Evolutionary conservation across 2,113 vertebrate species (phyloP).

Genomic region (Ptyas mucosa): DNA sequence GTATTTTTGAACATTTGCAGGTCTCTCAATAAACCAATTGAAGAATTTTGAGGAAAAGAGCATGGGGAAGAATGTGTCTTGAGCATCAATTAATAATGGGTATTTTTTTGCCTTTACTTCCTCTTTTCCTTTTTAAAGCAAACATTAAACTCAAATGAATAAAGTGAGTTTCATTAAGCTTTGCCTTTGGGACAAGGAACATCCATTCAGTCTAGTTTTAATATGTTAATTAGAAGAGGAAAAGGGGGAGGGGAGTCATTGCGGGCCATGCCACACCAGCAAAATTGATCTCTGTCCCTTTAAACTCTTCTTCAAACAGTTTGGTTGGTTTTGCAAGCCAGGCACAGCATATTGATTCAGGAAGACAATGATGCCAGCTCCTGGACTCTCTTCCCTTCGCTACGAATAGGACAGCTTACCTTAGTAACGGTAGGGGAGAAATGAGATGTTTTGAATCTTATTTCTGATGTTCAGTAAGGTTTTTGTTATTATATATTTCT

Average conservation of each 20-base stretch:
- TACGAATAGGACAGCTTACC: neutral
- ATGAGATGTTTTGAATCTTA: neutral
- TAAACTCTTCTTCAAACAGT: conserved; percentile 9
- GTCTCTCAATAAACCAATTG: neutral
- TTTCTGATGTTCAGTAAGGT: neutral
- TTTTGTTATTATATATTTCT: neutral
- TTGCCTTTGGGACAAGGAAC: neutral
- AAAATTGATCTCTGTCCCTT: conserved; percentile 21
- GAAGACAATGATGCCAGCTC: neutral
- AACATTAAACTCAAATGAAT: neutral
- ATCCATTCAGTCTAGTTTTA: neutral
- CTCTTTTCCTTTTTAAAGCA: neutral
- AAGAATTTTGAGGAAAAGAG: neutral
- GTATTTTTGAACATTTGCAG: neutral
- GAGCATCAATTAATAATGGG: neutral
- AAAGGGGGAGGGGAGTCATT: neutral
- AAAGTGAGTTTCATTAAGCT: neutral
- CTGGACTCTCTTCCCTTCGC: neutral
- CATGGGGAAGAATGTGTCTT: neutral
- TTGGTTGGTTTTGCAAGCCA: neutral
- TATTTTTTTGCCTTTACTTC: neutral
- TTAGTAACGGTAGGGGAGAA: neutral
- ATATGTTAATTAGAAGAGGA: neutral
- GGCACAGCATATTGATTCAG: neutral
- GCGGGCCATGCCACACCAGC: neutral